Evolutionary conservation across 2,113 vertebrate species (phyloP), one percentile per base, ranked within the genome.

Genomic region (Monopterus albus): DNA sequence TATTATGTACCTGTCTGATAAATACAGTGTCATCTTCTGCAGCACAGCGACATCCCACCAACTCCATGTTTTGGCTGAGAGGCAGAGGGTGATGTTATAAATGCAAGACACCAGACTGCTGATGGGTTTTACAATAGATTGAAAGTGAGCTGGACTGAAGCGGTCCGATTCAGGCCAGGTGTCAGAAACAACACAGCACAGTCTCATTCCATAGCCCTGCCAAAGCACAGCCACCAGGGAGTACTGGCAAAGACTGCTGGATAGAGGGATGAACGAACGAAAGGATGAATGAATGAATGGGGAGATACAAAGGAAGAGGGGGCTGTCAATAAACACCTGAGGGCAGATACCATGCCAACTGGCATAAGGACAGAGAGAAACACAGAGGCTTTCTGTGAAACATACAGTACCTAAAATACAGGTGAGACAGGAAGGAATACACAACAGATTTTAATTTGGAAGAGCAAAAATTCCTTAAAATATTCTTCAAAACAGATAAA

Each of bases 251-350:
- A 86, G 85, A 50, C 35, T 28, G 71, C 71, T 36, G 81, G 76
- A 82, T 69, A 69, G 68, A 82, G 62, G 74, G 84, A 84, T 81
- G 77, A 55, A 69, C 3, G 72, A 61, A 77, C 63, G 76, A 76
- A 65, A 50, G 71, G 55, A 45, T 51, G 81, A 75, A 84, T 20
- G 75, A 66, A 82, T 20, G 75, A 69, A 82, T 68, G 62, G 71
- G 61, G 15, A 42, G 68, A 78, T 83, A 82, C 68, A 89, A 81
- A 90, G 73, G 57, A 71, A 66, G 53, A 58, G 80, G 63, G 64
- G 57, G 65, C 47, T 75, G 83, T 87, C 86, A 87, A 88, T 88
- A 87, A 90, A 90, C 88, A 89, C 88, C 83, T 85, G 87, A 89
- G 86, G 88, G 83, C 68, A 67, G 65, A 79, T 67, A 15, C 2